These are phyloP conservation scores for Vespertilio murinus DNA, from an alignment of 2,797 vertebrate species.

Conservation along the genomic window DNA sequence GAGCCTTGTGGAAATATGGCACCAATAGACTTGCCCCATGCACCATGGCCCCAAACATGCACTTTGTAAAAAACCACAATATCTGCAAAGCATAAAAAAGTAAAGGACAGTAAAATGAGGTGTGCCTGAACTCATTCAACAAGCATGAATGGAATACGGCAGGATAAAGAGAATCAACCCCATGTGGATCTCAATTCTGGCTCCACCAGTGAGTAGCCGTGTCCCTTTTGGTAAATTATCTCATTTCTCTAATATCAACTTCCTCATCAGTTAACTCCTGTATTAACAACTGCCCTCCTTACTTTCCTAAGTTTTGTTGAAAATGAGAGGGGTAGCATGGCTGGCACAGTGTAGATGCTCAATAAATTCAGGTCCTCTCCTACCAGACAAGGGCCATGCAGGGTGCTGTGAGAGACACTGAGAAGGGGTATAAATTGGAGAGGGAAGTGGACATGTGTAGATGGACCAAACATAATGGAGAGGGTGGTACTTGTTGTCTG, in stretches of 20 bases:
- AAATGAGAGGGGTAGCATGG: not conserved
- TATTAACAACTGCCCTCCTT: not conserved
- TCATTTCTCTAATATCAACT: not conserved
- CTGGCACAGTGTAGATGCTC: not conserved
- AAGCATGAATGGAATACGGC: not conserved
- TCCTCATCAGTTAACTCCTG: not conserved
- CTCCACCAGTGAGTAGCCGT: not conserved
- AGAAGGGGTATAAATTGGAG: not conserved
- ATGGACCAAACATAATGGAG: not conserved
- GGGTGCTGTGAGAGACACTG: not conserved
- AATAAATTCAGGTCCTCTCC: not conserved
- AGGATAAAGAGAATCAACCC: not conserved
- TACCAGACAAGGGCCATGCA: accelerated
- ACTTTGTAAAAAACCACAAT: not conserved
- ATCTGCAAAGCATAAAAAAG: not conserved
- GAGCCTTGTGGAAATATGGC: not conserved
- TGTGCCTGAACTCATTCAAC: not conserved
- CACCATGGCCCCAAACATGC: not conserved
- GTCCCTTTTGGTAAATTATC: not conserved
- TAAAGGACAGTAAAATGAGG: not conserved
- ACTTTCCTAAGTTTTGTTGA: not conserved
- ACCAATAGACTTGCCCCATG: not conserved
- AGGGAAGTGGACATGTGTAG: not conserved
- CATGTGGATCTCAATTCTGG: not conserved
- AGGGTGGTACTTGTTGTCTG: not conserved